phyloP scores from a whole-genome alignment of 1,140 invertebrate genomes.

The Stegodyphus dumicola region DNA sequence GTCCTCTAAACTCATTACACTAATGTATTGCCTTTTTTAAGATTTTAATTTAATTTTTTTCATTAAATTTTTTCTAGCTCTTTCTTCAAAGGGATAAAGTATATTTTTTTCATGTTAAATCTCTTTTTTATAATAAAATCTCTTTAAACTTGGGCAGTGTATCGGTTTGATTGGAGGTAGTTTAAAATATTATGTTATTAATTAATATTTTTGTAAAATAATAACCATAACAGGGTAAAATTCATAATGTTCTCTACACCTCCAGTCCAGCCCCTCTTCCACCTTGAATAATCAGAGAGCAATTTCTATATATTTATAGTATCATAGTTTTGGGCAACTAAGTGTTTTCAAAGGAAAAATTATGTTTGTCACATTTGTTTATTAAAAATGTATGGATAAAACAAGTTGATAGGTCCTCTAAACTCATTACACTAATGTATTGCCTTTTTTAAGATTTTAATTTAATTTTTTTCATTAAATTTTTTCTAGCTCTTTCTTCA shows the following conservation, averaged over 20 bases:
- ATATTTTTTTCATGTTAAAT: neutral
- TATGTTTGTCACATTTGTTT: too few relatives aligned
- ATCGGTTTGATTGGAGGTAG: conserved; percentile 34
- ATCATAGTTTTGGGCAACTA: too few relatives aligned
- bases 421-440: too few relatives aligned
- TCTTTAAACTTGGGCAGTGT: conserved; percentile 39
- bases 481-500: conserved; percentile 45
- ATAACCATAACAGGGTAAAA: too few relatives aligned
- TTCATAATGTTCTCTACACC: neutral
- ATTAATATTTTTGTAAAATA: neutral
- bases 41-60: neutral
- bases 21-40: too few relatives aligned
- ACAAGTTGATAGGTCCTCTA: too few relatives aligned
- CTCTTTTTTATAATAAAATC: conserved; percentile 8
- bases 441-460: neutral
- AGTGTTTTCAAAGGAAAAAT: too few relatives aligned
- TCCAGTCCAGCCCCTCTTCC: conserved; percentile 32
- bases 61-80: conserved; percentile 4
- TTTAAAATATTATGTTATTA: conserved; percentile 4
- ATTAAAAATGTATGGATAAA: too few relatives aligned
- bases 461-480: neutral
- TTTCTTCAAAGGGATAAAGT: conserved; percentile 60
- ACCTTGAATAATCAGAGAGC: conserved; percentile 45
- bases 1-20: too few relatives aligned
- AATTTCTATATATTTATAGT: too few relatives aligned